Percentiles rank a stretch among this genome's conserved stretches.
Evolutionary conservation across 2,113 vertebrate species (phyloP).

Genomic region (Corydoras maculifer): DNA sequence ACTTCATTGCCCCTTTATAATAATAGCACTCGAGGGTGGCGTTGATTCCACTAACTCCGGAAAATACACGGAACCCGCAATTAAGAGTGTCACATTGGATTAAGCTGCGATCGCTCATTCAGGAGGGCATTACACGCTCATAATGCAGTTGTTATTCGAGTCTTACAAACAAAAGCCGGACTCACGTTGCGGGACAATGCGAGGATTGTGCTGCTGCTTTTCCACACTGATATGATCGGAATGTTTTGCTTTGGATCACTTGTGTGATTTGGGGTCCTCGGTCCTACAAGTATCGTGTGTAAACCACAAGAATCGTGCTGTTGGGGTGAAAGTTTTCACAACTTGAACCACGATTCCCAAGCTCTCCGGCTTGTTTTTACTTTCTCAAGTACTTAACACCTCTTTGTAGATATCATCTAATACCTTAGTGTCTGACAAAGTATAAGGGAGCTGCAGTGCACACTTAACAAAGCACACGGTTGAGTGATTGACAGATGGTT

Average conservation of each 20-base stretch:
- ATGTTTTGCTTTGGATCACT: slow-evolving; percentile 31
- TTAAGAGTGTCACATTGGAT: slow-evolving; percentile 29
- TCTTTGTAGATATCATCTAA: background rate
- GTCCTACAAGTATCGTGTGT: background rate
- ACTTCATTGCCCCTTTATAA: background rate
- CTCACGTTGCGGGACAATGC: slow-evolving; percentile 41
- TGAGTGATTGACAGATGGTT: slow-evolving; percentile 6
- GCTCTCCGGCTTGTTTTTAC: background rate
- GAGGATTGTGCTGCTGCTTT: slow-evolving; percentile 28
- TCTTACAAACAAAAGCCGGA: slow-evolving; percentile 33
- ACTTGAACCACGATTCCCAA: slow-evolving; percentile 13
- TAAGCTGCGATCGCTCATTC: slow-evolving; percentile 19
- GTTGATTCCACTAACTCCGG: background rate
- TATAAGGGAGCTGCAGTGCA: no score
- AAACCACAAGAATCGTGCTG: slow-evolving; percentile 20
- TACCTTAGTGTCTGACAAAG: background rate
- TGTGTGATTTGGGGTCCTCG: slow-evolving; percentile 18
- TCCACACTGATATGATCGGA: slow-evolving; percentile 34
- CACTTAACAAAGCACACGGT: background rate
- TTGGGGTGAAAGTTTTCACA: slow-evolving; percentile 18
- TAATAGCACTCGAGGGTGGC: background rate
- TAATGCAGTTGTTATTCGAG: slow-evolving; percentile 32
- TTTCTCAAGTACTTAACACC: background rate
- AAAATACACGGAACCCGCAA: background rate
- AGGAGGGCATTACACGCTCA: slow-evolving; percentile 24